Percentiles rank a stretch among this genome's conserved stretches.
These are phyloP conservation scores for Acleris laterana DNA, from an alignment of 2,888 invertebrate species.

Conservation along the genomic window DNA sequence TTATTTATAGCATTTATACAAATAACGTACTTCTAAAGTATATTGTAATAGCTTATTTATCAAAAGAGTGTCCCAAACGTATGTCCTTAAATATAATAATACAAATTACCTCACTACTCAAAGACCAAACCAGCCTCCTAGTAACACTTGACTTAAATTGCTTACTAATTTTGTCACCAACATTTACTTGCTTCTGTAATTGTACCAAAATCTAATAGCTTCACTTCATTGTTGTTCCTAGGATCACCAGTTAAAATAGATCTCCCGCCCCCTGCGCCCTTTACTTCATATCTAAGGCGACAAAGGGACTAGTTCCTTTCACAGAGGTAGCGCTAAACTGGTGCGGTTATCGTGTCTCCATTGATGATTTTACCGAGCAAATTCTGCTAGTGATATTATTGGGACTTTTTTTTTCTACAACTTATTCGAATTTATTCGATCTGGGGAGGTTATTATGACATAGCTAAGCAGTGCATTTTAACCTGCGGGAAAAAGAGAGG, in stretches of 20 bases:
- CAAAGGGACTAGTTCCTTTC: slow-evolving; percentile 34
- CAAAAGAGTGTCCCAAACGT: no score
- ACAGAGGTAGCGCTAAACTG: slow-evolving; percentile 39
- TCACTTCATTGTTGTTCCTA: slow-evolving; percentile 47
- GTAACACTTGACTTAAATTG: not conserved
- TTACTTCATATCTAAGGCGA: slow-evolving; percentile 31
- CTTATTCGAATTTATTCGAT: not conserved
- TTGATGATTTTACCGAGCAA: slow-evolving; percentile 49
- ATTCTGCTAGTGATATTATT: slow-evolving; percentile 46
- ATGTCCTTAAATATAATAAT: no score
- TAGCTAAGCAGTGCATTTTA: no score
- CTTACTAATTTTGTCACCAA: not conserved
- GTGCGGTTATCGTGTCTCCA: slow-evolving; percentile 35
- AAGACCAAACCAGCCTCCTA: no score
- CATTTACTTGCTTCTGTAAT: slow-evolving; percentile 21
- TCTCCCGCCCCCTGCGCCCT: slow-evolving; percentile 36
- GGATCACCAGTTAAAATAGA: slow-evolving; percentile 44
- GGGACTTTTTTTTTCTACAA: slow-evolving; percentile 32
- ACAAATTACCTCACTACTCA: no score
- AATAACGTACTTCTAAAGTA: no score
- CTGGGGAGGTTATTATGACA: not conserved
- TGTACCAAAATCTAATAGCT: slow-evolving; percentile 45
- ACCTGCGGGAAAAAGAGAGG: no score
- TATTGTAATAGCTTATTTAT: no score
- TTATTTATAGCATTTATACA: no score